Percentiles rank a stretch among this genome's conserved stretches.
These are phyloP conservation scores for Euborellia annulipes DNA, from an alignment of 1,140 invertebrate genomes.

Conservation along the genomic window DNA sequence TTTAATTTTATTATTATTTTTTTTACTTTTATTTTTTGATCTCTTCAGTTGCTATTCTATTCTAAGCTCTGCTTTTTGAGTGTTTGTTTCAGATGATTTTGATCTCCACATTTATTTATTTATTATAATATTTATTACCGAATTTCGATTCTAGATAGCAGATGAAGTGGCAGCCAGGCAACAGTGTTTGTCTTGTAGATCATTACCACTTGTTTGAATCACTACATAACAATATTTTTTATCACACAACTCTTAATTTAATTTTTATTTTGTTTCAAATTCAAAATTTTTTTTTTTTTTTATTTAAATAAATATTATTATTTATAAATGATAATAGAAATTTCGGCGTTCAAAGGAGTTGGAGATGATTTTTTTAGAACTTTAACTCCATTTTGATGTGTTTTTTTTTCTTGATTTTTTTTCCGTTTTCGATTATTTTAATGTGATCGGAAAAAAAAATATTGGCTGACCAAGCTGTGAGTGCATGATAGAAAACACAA, in stretches of 20 bases:
- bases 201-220: neutral
- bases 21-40: too few species aligned
- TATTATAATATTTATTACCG: slow-evolving; percentile 1
- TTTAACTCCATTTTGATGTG: neutral
- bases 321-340: too few species aligned
- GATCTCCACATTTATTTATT: neutral
- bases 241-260: too few species aligned
- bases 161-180: slow-evolving; percentile 12
- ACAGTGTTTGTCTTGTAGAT: neutral
- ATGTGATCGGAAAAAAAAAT: neutral
- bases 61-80: neutral
- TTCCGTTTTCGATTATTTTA: slow-evolving; percentile 1
- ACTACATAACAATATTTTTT: neutral
- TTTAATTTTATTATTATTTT: too few species aligned
- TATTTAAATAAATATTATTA: too few species aligned
- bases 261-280: too few species aligned
- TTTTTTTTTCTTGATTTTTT: too few species aligned
- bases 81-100: neutral
- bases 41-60: neutral
- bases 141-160: neutral
- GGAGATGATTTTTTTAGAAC: too few species aligned
- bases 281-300: too few species aligned
- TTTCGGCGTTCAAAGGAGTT: too few species aligned
- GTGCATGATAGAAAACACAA: slow-evolving; percentile 7
- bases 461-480: neutral